Conservation (phyloP, 2,113 vertebrate species). For the Burhinus bistriatus region DNA sequence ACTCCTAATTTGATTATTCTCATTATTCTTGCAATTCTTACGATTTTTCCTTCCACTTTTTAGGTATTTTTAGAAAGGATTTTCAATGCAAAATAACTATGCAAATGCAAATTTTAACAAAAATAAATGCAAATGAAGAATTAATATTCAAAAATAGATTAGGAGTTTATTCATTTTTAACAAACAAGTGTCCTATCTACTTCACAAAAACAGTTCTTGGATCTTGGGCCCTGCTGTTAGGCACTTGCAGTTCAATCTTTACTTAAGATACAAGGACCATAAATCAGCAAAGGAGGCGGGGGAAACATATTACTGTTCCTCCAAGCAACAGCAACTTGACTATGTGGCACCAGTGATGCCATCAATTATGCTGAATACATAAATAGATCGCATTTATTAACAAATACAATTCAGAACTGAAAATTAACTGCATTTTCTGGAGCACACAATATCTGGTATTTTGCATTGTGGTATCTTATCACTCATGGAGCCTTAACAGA, state of each 20-base stretch:
- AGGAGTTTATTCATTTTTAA: neutral
- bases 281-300: neutral
- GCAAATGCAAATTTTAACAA: neutral
- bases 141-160: slow-evolving; percentile 22
- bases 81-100: neutral
- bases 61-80: slow-evolving; percentile 28
- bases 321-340: neutral
- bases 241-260: neutral
- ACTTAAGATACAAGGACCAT: neutral
- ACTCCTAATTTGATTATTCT: slow-evolving; percentile 19
- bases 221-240: neutral
- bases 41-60: neutral
- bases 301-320: neutral
- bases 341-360: neutral
- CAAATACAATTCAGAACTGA: neutral
- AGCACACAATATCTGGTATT: neutral
- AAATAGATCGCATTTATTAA: neutral
- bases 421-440: neutral
- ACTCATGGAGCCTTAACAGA: neutral
- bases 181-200: neutral
- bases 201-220: neutral
- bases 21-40: neutral
- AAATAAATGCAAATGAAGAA: slow-evolving; percentile 28
- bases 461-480: neutral
- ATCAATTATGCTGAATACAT: neutral